Base-by-base conservation (phyloP, 2,888 invertebrate genomes). In the Siphlonurus alternatus region DNA sequence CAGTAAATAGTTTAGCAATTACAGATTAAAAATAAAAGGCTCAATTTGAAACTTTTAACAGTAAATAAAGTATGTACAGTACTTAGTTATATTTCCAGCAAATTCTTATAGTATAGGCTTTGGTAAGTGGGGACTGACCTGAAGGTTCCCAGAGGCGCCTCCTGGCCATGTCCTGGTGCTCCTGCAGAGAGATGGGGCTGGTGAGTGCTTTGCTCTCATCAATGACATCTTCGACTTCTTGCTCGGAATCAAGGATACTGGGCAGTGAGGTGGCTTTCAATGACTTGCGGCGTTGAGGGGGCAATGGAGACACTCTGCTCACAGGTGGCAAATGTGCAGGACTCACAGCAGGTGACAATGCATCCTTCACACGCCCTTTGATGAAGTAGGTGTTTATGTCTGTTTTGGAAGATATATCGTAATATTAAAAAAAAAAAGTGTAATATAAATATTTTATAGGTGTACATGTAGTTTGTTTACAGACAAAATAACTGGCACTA, bases 331-430 rank as follows among this genome's bases (percentile, higher is more conserved):
- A 72, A 5, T 71, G 72, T 10, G 68, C 66, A 15, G 66, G 65
- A 20, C 19, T 22, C 20, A 7, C 5, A 10, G 7, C 22, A 18
- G 56, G 56, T n/a, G 56, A 56, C 7, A 56, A 10, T 10, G 7
- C n/a, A n/a, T n/a, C 56, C 56, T 56, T 56, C 22, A n/a, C 22
- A 22, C 83, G 82, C 25, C 88, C 87, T 73, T 86, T 82, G 65
- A 94, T 90, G 75, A 93, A 94, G 76, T 86, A 93, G 1, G 93
- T 92, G 75, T 88, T 89, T 73, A 89, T 81, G 73, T 88, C 89
- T 89, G 75, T 64, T 76, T 75, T 66, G 65, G 68, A 66, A 62
- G 67, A 63, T 23, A 23, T 20, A n/a, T n/a, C n/a, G n/a, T n/a
- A 64, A 64, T 24, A 23, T 19, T 66, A 23, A 60, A 64, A 22